phyloP scores from a whole-genome alignment of 2,888 invertebrate genomes.

The Tortrix viridana region DNA sequence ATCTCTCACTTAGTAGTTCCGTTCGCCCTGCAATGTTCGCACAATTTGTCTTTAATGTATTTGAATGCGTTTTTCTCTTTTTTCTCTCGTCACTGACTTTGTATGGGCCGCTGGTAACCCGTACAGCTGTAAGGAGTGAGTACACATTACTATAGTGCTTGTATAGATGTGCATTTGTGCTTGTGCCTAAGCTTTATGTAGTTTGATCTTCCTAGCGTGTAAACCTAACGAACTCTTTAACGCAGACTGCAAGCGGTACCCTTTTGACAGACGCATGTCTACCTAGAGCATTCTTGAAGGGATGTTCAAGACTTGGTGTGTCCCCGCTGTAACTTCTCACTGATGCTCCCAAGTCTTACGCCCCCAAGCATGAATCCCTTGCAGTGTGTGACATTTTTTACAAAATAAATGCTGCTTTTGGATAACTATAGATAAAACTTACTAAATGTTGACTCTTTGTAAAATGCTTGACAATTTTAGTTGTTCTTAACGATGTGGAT shows the following conservation, averaged over 20 bases:
- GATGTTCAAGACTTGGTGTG: conserved; percentile 67
- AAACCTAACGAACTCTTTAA: conserved; percentile 60
- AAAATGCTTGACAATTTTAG: conserved; percentile 80
- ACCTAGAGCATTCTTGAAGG: conserved; percentile 56
- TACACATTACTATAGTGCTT: conserved; percentile 86
- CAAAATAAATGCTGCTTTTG: conserved; percentile 76
- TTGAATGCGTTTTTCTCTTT: conserved; percentile 85
- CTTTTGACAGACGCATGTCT: conserved; percentile 62
- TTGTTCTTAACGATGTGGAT: conserved; percentile 81
- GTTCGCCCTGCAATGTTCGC: conserved; percentile 85
- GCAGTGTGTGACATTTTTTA: conserved; percentile 74
- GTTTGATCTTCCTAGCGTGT: conserved; percentile 74
- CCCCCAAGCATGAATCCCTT: conserved; percentile 76
- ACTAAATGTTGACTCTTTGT: conserved; percentile 82
- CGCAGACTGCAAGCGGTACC: conserved; percentile 81
- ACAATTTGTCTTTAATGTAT: conserved; percentile 84
- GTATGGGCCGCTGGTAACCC: conserved; percentile 88
- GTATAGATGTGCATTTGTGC: conserved; percentile 81
- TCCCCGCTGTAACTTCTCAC: conserved; percentile 50
- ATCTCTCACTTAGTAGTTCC: conserved; percentile 85
- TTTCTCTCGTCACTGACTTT: conserved; percentile 87
- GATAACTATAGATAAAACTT: conserved; percentile 68
- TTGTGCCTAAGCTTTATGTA: conserved; percentile 81
- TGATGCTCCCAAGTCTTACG: conserved; percentile 63
- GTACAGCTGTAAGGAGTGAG: conserved; percentile 88